A percentile compares a stretch with the other conserved stretches of the same genome.
Evolutionary conservation across 2,888 invertebrate species (phyloP).

Genomic region (Leucophenga montana): DNA sequence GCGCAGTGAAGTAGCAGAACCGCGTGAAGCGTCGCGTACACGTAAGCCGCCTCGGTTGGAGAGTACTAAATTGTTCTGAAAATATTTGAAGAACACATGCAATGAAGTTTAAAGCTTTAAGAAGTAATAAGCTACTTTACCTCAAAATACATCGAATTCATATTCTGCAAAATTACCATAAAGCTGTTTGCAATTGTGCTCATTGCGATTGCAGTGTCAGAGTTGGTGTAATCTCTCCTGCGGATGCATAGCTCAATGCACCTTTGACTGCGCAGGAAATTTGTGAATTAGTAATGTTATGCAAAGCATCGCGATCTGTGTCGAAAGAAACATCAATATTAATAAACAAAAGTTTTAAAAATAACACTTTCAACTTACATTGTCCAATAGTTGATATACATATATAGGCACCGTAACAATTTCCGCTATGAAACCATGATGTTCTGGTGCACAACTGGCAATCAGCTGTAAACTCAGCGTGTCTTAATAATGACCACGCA

Average conservation of each 20-base stretch:
- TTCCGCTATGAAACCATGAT: constrained; percentile 97
- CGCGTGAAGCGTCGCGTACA: constrained; percentile 89
- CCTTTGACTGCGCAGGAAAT: constrained; percentile 89
- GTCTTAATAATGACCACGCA: constrained; percentile 94
- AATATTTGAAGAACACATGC: not conserved
- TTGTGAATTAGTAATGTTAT: constrained; percentile 89
- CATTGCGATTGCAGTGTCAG: constrained; percentile 91
- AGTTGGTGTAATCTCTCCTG: constrained; percentile 95
- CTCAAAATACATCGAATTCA: constrained; percentile 88
- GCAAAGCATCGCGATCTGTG: constrained; percentile 90
- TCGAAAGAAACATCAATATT: too few relatives aligned
- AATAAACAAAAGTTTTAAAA: not conserved
- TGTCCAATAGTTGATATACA: constrained; percentile 91
- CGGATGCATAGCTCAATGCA: constrained; percentile 89
- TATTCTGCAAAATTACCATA: constrained; percentile 98
- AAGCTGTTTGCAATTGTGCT: constrained; percentile 88
- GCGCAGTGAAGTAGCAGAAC: constrained; percentile 90
- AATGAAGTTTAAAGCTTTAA: not conserved
- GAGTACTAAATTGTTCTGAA: constrained; percentile 87
- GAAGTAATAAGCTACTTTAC: constrained; percentile 74
- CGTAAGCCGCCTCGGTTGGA: constrained; percentile 90
- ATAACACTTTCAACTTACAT: constrained; percentile 78
- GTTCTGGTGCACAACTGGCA: constrained; percentile 93
- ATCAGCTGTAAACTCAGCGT: constrained; percentile 90
- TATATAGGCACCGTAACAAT: constrained; percentile 94